Percentiles rank a stretch among this genome's conserved stretches.
These are phyloP conservation scores for Capreolus pygargus DNA, from an alignment of 2,113 vertebrate species.

Conservation along the genomic window DNA sequence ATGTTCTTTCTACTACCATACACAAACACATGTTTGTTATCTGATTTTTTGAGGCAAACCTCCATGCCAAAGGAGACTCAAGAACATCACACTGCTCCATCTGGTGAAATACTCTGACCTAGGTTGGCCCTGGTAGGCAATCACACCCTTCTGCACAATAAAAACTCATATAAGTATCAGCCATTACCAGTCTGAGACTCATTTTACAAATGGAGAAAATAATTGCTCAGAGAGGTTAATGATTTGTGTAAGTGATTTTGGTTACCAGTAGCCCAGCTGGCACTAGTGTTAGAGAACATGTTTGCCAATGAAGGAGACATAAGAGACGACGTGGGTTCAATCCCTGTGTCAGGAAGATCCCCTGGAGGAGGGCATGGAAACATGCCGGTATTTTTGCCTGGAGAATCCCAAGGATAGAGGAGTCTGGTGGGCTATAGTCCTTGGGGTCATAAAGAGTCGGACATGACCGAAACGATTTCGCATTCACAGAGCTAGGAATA, in stretches of 20 bases:
- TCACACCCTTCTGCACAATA: background rate
- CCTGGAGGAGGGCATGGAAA: background rate
- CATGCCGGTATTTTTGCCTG: background rate
- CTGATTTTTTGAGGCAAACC: background rate
- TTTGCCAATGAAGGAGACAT: background rate
- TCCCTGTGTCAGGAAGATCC: background rate
- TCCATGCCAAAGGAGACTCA: background rate
- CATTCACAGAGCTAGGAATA: background rate
- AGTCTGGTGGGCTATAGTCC: background rate
- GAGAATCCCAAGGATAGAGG: background rate
- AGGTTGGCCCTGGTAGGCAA: background rate
- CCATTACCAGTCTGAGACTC: background rate
- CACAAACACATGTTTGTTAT: background rate
- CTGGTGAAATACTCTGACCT: background rate
- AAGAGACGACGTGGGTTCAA: background rate
- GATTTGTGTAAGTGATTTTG: background rate
- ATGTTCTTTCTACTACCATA: background rate
- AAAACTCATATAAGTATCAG: background rate
- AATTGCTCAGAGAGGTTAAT: background rate
- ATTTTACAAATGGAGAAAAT: background rate
- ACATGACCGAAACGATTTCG: background rate
- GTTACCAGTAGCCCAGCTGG: background rate
- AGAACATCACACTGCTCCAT: background rate
- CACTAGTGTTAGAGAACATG: background rate
- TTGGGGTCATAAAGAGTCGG: fast-evolving